Evolutionary conservation across 2,113 vertebrate species (phyloP).

Genomic region (Chlorocebus sabaeus): DNA sequence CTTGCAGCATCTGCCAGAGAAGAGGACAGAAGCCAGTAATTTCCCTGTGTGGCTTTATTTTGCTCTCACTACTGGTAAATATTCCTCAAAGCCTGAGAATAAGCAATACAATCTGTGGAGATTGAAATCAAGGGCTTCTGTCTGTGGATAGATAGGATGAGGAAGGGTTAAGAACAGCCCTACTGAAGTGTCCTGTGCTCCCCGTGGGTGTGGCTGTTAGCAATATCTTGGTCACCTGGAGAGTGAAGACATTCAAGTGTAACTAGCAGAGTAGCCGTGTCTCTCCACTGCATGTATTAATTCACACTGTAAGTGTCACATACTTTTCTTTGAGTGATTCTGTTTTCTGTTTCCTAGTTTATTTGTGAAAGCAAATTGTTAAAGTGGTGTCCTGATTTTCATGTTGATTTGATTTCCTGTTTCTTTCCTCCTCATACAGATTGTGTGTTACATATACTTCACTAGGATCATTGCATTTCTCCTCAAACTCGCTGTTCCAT

Average conservation of each 20-base stretch:
- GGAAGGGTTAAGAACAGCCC: background rate
- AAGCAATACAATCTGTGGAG: background rate
- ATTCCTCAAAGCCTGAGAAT: background rate
- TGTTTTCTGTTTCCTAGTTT: background rate
- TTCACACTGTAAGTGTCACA: background rate
- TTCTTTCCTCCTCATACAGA: constrained; percentile 76
- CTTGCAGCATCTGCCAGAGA: background rate
- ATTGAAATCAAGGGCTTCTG: background rate
- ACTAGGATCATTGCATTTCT: constrained; percentile 92
- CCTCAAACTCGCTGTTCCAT: constrained; percentile 91
- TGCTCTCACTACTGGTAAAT: background rate
- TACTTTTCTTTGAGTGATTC: background rate
- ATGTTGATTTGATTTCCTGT: background rate
- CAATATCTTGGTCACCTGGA: background rate
- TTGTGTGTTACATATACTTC: constrained; percentile 94
- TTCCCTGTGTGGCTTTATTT: background rate
- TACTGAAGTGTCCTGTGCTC: accelerated
- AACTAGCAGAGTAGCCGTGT: background rate
- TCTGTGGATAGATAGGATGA: background rate
- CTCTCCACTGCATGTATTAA: accelerated
- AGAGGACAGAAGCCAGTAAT: accelerated
- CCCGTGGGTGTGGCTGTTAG: accelerated
- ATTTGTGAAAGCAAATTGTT: background rate
- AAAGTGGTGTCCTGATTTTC: background rate
- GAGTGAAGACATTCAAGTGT: background rate